Conservation (phyloP, 2,797 vertebrate species). For the Rhinogobio ventralis region DNA sequence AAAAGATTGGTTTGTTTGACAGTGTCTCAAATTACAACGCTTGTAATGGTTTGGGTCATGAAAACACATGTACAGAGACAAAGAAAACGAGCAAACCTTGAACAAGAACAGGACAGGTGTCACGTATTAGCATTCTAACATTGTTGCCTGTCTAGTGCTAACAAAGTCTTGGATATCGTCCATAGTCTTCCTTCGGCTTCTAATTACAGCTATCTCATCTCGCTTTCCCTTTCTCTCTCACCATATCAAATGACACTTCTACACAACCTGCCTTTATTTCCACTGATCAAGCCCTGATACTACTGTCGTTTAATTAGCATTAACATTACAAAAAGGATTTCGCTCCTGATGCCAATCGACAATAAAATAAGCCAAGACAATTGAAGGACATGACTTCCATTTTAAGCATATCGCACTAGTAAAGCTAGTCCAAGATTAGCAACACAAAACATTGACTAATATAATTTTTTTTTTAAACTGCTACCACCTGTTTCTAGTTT, state of each 20-base stretch:
- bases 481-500: neutral
- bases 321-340: constrained; percentile 29
- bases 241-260: constrained; percentile 45
- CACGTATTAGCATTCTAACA: constrained; percentile 18
- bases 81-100: neutral
- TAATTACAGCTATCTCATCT: constrained; percentile 61
- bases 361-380: neutral
- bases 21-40: neutral
- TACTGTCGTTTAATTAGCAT: constrained; percentile 39
- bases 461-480: neutral
- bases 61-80: neutral
- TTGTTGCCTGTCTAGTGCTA: constrained; percentile 28
- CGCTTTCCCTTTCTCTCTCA: constrained; percentile 40
- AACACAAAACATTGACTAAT: neutral
- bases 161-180: constrained; percentile 66
- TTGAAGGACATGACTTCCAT: neutral
- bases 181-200: constrained; percentile 62
- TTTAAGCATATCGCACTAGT: neutral
- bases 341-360: constrained; percentile 4
- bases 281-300: constrained; percentile 51
- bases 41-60: neutral
- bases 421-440: neutral
- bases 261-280: constrained; percentile 45
- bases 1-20: neutral
- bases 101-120: neutral